Base-by-base conservation (phyloP, 1,140 invertebrate genomes). In the Drosophila subobscura region DNA sequence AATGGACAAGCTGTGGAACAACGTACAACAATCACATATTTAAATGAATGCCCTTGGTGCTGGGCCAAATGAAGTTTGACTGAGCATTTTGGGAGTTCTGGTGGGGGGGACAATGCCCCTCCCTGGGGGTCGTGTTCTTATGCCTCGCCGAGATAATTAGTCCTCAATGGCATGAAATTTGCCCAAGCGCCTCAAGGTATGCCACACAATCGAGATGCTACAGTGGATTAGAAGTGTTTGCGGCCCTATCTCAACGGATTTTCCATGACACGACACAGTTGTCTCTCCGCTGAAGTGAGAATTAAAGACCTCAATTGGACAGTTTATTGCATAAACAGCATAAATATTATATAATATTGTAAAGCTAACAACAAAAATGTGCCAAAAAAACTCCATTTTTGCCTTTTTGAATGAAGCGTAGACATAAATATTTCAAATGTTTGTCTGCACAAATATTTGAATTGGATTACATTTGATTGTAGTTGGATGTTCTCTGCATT, bases 41-140 rank as follows among this genome's bases (percentile, higher is more conserved):
- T 67, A 68, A 68, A 68, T 68, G 54, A 47, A 68, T 67, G 50
- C 65, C 63, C 65, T 55, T 68, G 63, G 12, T 33, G 59, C 50
- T 68, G 63, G 63, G 37, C 65, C 65, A 49, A 52, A 53, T 61
- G 23, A 61, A 61, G 46, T 61, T 37, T 37, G 50, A 23, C 4
- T 42, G 67, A 67, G 52, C 41, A 29, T 33, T 46, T 67, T 20
- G 16, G 8, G 27, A 50, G 16, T 20, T 54, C 49, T 6, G 27
- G 33, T 6, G 27, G 33, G 29, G 22, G 0, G 1, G 12, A 4
- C 10, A 37, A 37, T n/a, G 37, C 29, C 16, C 16, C 16, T 20
- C 16, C 16, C 50, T 52, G 37, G 14, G 22, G 12, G 20, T n/a
- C 20, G n/a, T 23, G 10, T 52, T 20, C 25, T 49, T 14, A 14